Percentiles rank a stretch among this genome's conserved stretches.
These are phyloP conservation scores for Nycticebus coucang DNA, from an alignment of 2,113 vertebrate genomes.

Conservation along the genomic window DNA sequence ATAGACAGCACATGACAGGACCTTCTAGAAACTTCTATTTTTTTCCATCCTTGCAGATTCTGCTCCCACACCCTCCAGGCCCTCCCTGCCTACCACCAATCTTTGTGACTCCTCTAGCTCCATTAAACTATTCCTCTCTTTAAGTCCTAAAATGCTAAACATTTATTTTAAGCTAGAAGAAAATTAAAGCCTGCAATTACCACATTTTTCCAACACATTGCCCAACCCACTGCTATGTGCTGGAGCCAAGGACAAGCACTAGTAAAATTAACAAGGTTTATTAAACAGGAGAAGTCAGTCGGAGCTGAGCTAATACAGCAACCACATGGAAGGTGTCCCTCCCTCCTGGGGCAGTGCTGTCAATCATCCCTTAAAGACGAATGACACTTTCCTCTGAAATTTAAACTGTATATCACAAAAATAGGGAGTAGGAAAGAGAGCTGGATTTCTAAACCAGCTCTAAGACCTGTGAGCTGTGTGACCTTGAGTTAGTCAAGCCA, in stretches of 20 bases:
- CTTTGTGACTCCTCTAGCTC: background rate
- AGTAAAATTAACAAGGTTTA: constrained; percentile 59
- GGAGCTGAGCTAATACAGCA: background rate
- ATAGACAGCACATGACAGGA: background rate
- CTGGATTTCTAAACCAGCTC: background rate
- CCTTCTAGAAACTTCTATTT: background rate
- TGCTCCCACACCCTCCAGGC: background rate
- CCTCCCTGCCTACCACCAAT: background rate
- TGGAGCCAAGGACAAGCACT: constrained; percentile 32
- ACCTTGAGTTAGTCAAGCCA: background rate
- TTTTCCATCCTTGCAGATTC: background rate
- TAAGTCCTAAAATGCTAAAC: background rate
- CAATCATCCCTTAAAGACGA: background rate
- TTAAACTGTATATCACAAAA: background rate
- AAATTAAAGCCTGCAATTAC: constrained; percentile 53
- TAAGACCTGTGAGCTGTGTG: background rate
- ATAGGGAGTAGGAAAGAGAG: background rate
- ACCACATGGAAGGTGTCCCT: background rate
- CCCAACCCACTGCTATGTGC: constrained; percentile 22
- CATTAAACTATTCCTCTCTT: background rate
- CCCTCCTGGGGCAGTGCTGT: background rate
- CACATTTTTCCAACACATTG: constrained; percentile 26
- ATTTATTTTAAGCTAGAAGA: constrained; percentile 57
- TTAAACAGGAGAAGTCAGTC: constrained; percentile 26
- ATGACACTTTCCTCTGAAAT: background rate